Percentiles rank a stretch among this genome's conserved stretches.
phyloP scores from a whole-genome alignment of 2,888 invertebrate species.

The Resseliella maxima region DNA sequence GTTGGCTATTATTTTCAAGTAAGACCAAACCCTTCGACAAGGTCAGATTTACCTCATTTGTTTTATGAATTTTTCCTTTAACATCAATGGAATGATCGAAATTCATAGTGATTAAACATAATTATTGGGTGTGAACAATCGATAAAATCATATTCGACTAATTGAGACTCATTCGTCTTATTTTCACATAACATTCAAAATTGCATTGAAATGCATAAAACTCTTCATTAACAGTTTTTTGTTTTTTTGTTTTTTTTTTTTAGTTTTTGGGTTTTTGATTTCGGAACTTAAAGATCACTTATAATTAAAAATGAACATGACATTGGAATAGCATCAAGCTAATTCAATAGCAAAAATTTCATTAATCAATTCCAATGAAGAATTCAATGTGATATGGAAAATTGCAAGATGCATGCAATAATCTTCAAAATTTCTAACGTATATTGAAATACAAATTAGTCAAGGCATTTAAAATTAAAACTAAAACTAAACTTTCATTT shows the following conservation, averaged over 20 bases:
- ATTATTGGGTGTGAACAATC: background rate
- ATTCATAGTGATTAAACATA: background rate
- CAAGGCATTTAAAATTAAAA: too few species aligned
- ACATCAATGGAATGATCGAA: background rate
- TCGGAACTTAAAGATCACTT: too few species aligned
- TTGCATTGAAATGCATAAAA: background rate
- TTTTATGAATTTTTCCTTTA: background rate
- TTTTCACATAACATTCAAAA: background rate
- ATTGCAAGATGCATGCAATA: too few species aligned
- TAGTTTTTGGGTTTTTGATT: background rate
- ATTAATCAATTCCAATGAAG: too few species aligned
- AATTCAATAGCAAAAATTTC: too few species aligned
- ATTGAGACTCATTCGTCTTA: background rate
- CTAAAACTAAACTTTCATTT: too few species aligned
- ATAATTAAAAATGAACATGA: too few species aligned
- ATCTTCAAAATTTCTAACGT: too few species aligned
- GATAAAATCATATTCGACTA: background rate
- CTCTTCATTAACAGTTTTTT: background rate
- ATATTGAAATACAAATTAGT: too few species aligned
- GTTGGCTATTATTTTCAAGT: too few species aligned
- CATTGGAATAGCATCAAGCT: too few species aligned
- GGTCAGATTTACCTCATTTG: slow-evolving; percentile 4
- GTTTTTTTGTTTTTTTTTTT: background rate
- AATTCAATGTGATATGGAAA: too few species aligned
- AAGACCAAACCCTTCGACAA: background rate